Percentiles rank a stretch among this genome's conserved stretches.
phyloP scores from a whole-genome alignment of 1,140 invertebrate species.

The Heliconius nattereri region DNA sequence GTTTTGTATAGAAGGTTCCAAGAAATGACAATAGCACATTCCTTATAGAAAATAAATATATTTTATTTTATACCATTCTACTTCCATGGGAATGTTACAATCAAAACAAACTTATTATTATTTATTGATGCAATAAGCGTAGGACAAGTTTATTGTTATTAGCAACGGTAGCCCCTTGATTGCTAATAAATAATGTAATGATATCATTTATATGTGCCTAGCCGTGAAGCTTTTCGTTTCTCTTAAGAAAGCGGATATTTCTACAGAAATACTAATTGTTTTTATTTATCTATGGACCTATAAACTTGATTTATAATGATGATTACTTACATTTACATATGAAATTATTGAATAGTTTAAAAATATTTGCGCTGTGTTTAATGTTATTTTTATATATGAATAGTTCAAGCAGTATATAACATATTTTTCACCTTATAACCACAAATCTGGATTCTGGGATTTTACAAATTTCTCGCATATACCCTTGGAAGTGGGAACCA shows the following conservation, averaged over 20 bases:
- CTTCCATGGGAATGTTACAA: background rate
- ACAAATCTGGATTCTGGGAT: no score
- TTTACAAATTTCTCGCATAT: no score
- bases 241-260: background rate
- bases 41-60: background rate
- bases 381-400: no score
- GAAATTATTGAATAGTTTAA: no score
- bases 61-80: background rate
- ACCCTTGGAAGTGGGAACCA: no score
- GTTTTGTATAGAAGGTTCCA: no score
- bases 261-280: background rate
- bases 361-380: no score
- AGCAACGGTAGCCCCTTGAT: constrained; percentile 34
- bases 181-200: constrained; percentile 39
- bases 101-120: constrained; percentile 28
- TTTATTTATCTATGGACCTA: no score
- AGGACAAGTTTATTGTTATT: constrained; percentile 42
- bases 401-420: no score
- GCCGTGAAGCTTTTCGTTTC: background rate
- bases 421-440: no score
- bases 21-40: background rate
- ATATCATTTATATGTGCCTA: constrained; percentile 32
- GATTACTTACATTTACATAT: no score
- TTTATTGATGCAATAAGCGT: constrained; percentile 39
- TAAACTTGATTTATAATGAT: no score